Conservation (phyloP, 2,797 vertebrate genomes). For the Chrosomus eos region DNA sequence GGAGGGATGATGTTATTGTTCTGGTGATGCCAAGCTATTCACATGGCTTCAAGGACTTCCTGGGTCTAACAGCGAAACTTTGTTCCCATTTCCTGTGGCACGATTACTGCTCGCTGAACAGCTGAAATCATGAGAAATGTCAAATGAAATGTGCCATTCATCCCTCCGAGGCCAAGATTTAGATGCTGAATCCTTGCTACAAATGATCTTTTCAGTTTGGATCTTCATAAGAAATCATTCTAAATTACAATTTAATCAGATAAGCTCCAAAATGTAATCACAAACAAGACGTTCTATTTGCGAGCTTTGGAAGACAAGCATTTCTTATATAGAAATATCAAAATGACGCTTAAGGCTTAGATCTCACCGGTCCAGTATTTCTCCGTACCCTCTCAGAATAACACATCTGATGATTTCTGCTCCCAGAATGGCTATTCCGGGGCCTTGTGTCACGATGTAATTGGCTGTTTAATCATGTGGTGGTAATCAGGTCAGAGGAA, state of each 20-base stretch:
- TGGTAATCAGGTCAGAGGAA: constrained; percentile 52
- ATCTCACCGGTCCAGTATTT: not conserved
- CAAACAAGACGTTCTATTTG: not conserved
- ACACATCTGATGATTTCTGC: constrained; percentile 40
- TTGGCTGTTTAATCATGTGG: constrained; percentile 58
- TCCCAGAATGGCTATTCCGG: constrained; percentile 25
- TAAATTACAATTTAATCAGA: not conserved
- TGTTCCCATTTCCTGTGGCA: constrained; percentile 50
- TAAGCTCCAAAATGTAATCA: not conserved
- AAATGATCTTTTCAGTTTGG: not conserved
- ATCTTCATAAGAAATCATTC: not conserved
- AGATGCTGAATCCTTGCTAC: not conserved
- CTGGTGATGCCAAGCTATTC: constrained; percentile 63
- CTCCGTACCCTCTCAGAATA: not conserved
- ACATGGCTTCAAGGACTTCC: constrained; percentile 42
- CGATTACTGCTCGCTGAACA: constrained; percentile 15
- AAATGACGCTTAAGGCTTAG: not conserved
- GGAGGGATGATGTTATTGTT: constrained; percentile 74
- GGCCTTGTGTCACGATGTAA: constrained; percentile 29
- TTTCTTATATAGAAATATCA: not conserved
- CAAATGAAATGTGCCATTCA: constrained; percentile 30
- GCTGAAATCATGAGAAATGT: constrained; percentile 36
- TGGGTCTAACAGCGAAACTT: constrained; percentile 43
- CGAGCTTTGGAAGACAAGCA: not conserved
- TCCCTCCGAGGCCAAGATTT: not conserved